phyloP scores from a whole-genome alignment of 2,888 invertebrate genomes.

The Osmoderma eremita region DNA sequence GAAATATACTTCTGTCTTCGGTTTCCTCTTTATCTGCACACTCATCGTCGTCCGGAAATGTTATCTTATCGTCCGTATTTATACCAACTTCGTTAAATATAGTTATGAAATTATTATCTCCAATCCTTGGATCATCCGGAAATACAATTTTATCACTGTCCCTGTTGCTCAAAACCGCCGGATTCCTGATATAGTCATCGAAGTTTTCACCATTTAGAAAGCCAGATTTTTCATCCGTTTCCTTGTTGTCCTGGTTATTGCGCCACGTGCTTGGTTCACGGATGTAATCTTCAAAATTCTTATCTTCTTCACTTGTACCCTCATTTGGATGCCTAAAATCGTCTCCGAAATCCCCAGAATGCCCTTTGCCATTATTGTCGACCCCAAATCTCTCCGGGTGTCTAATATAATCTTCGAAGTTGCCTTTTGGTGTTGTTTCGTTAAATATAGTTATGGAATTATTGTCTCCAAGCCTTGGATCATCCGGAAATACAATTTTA shows the following conservation, averaged over 20 bases:
- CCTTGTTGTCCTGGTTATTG: not conserved
- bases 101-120: not conserved
- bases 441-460: too few relatives aligned
- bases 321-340: not conserved
- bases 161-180: too few relatives aligned
- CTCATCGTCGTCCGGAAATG: conserved; percentile 20
- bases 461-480: too few relatives aligned
- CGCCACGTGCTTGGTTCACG: not conserved
- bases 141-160: too few relatives aligned
- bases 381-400: conserved; percentile 1
- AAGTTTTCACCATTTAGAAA: too few relatives aligned
- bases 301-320: not conserved
- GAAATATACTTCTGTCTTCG: conserved; percentile 6
- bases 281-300: not conserved
- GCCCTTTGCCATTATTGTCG: not conserved
- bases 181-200: too few relatives aligned
- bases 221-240: too few relatives aligned
- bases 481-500: too few relatives aligned
- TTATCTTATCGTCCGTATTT: not conserved
- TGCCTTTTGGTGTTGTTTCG: not conserved
- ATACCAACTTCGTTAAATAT: not conserved
- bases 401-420: conserved; percentile 12
- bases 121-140: too few relatives aligned
- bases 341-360: not conserved
- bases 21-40: not conserved